phyloP scores from a whole-genome alignment of 2,797 vertebrate genomes.

The Xyrichtys novacula region DNA sequence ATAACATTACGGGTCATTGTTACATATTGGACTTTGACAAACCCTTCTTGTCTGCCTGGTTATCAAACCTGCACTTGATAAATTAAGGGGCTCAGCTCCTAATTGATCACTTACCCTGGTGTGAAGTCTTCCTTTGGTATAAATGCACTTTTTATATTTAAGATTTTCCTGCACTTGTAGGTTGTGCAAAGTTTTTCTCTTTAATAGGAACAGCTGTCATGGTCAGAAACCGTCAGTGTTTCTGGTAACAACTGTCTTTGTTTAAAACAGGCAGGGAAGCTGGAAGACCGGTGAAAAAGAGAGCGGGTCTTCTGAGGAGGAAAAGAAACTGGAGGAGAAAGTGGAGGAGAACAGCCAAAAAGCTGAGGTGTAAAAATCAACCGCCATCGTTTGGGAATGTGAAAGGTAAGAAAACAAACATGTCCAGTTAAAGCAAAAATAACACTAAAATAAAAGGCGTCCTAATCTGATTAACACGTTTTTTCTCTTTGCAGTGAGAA shows the following conservation, averaged over 20 bases:
- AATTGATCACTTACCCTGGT: background rate
- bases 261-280: conserved; percentile 83
- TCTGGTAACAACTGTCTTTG: conserved; percentile 5
- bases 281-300: conserved; percentile 94
- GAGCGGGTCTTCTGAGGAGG: conserved; percentile 94
- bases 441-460: background rate
- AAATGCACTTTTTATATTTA: background rate
- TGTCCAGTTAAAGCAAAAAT: background rate
- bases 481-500: conserved; percentile 70
- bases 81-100: conserved; percentile 15
- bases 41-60: background rate
- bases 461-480: conserved; percentile 36
- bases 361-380: conserved; percentile 90
- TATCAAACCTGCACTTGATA: conserved; percentile 1
- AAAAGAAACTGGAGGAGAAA: conserved; percentile 97
- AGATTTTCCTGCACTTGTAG: background rate
- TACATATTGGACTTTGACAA: too few relatives aligned
- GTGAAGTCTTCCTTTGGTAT: background rate
- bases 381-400: conserved; percentile 67
- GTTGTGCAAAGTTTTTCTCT: background rate
- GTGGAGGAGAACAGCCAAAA: conserved; percentile 97
- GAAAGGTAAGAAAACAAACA: conserved; percentile 62
- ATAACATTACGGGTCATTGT: too few relatives aligned
- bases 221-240: background rate
- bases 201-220: background rate